Conservation (phyloP, 2,113 vertebrate species). For the Orthonyx spaldingii region DNA sequence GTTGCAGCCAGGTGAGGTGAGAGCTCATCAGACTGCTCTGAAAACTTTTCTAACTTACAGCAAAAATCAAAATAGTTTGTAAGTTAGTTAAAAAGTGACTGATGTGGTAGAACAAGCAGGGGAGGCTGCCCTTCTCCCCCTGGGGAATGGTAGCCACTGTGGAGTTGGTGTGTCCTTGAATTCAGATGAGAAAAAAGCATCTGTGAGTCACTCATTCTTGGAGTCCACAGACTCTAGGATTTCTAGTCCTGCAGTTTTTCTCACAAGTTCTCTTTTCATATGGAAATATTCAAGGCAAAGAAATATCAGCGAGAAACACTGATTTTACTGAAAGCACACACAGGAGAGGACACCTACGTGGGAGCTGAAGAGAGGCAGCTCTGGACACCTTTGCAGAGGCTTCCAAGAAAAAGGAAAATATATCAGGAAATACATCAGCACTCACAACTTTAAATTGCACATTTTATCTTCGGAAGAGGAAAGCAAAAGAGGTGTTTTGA, state of each 20-base stretch:
- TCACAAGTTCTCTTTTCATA: conserved; percentile 8
- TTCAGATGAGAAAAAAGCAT: background rate
- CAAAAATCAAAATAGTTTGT: background rate
- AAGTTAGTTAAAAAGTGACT: background rate
- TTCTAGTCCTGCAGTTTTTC: background rate
- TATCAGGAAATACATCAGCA: background rate
- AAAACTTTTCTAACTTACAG: background rate
- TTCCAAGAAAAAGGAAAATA: background rate
- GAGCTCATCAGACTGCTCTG: background rate
- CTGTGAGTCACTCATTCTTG: background rate
- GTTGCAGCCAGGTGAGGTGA: background rate
- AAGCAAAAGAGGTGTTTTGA: background rate
- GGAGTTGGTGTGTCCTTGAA: background rate
- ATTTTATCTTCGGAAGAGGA: background rate
- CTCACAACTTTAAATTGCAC: background rate
- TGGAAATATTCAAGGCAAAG: conserved; percentile 5
- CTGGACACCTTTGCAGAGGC: background rate
- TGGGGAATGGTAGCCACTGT: background rate
- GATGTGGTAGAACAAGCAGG: background rate
- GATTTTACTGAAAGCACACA: background rate
- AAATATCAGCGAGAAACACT: background rate
- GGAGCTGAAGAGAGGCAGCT: background rate
- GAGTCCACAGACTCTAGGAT: background rate
- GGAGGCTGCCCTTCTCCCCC: background rate
- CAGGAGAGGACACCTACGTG: background rate